Base-by-base conservation (phyloP, 2,113 vertebrate species). In the Pteruthius melanotis region DNA sequence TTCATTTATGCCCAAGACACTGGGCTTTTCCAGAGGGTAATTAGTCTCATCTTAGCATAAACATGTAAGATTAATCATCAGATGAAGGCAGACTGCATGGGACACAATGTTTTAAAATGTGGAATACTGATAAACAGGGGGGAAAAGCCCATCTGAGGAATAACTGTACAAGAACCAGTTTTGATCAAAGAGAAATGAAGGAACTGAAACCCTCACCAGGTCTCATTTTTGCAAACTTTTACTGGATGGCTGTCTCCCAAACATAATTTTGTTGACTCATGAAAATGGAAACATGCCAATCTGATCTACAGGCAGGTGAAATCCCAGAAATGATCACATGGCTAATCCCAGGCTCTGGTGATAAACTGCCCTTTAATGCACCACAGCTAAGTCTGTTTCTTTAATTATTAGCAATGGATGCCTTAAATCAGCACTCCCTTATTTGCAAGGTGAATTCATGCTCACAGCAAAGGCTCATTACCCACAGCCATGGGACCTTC, bases 241-340 rank as follows among this genome's bases (percentile, higher is more conserved):
- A 33, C 37, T 53, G 50, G 30, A n/a, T 53, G 1, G 2, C 45
- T 83, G 2, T 49, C 61, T 89, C 16, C 18, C 61, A 87, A 84
- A 79, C 28, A 31, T 12, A 37, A 24, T 90, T 65, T 66, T 83
- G 26, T 91, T 94, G 91, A 91, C 71, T 64, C 17, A 63, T 61
- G 79, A 77, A 26, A 80, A 94, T 89, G 94, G 94, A 91, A 85
- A 59, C 66, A 37, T 91, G 95, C 90, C 91, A 78, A 95, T 96
- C 84, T 90, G 94, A 95, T 97, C 84, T 83, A 69, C 54, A 82
- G 40, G 22, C 24, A 83, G 35, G 35, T 93, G 54, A 95, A 63
- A 91, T 53, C 30, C 59, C 82, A 91, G 84, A 87, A 87, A 69
- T 37, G 59, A 59, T 61, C 78, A 72, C 59, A 23, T 39, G 53